Conservation (phyloP, 2,113 vertebrate genomes). For the Crotophaga sulcirostris region DNA sequence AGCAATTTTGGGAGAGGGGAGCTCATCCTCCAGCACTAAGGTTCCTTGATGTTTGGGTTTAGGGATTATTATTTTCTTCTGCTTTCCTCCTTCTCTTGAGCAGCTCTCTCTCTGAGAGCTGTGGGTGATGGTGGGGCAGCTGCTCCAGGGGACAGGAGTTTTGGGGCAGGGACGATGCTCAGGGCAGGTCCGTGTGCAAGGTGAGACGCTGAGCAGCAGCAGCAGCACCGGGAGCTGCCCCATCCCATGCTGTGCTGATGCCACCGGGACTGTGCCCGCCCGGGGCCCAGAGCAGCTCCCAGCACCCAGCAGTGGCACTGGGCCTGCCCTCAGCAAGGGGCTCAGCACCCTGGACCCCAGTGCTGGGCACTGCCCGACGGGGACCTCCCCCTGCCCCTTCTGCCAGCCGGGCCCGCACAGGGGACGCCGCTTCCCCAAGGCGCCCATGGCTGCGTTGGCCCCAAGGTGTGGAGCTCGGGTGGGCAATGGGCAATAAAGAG, state of each 20-base stretch:
- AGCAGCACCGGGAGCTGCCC: neutral
- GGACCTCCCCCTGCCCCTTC: neutral
- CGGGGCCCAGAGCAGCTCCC: neutral
- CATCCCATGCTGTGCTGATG: neutral
- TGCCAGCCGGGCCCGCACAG: neutral
- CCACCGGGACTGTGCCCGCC: neutral
- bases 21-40: constrained; percentile 28
- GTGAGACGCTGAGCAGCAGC: neutral
- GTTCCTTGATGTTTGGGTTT: fast-evolving
- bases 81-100: neutral
- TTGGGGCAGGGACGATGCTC: neutral
- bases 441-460: fast-evolving
- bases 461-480: neutral
- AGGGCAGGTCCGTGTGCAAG: neutral
- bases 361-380: fast-evolving
- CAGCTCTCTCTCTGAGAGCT: neutral
- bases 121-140: neutral
- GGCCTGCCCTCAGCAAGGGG: neutral
- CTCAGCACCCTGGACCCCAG: neutral
- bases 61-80: neutral
- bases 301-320: fast-evolving
- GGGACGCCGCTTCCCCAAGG: fast-evolving
- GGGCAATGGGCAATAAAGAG: constrained; percentile 28
- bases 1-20: constrained; percentile 55
- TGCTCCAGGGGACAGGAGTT: neutral